These are phyloP conservation scores for Entomyzon cyanotis DNA, from an alignment of 2,113 vertebrate species.

Conservation along the genomic window DNA sequence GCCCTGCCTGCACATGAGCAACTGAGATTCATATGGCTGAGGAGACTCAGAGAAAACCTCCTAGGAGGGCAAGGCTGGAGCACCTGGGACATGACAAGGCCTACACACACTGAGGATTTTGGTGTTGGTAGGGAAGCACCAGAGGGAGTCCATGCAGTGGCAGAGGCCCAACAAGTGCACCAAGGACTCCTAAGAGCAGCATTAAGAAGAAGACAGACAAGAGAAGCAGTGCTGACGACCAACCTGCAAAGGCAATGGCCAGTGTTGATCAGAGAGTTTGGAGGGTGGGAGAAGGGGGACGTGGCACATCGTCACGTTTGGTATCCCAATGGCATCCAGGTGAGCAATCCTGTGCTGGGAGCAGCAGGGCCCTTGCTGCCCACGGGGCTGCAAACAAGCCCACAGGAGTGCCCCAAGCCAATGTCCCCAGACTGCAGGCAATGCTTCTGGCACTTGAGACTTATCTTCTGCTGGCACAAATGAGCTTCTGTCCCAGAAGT, in stretches of 20 bases:
- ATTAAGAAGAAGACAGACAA: not conserved
- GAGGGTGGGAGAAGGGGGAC: not conserved
- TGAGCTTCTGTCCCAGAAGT: not conserved
- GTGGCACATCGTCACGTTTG: rapidly evolving
- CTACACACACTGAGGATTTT: not conserved
- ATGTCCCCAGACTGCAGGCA: not conserved
- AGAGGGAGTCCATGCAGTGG: not conserved
- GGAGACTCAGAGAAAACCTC: not conserved
- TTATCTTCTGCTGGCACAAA: not conserved
- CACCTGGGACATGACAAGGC: not conserved
- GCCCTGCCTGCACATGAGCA: not conserved
- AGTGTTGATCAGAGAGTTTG: not conserved
- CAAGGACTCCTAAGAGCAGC: not conserved
- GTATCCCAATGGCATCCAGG: not conserved
- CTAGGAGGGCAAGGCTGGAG: not conserved
- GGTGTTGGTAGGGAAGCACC: not conserved
- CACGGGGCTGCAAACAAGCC: not conserved
- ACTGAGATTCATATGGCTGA: not conserved
- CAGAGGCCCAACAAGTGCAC: too few species aligned
- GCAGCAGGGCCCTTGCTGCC: not conserved
- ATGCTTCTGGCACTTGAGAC: not conserved
- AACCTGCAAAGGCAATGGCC: not conserved
- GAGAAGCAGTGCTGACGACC: too few species aligned
- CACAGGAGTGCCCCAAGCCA: not conserved
- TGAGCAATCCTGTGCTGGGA: not conserved